Base-by-base conservation (phyloP, 2,888 invertebrate species). In the Troides oblongomaculatus region DNA sequence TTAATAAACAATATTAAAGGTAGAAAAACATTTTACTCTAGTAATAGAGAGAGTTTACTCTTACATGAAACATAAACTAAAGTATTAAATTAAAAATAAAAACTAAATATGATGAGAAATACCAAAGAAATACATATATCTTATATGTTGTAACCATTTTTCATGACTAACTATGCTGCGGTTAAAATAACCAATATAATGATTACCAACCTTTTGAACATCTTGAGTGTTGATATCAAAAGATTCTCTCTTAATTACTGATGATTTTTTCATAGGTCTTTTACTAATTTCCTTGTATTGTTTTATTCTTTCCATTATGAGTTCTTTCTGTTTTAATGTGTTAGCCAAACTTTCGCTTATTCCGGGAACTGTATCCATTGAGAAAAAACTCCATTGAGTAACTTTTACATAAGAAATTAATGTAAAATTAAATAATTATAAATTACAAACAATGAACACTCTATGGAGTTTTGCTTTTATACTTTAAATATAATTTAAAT, bases 271-370 rank as follows among this genome's bases (percentile, higher is more conserved):
- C 72, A 84, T 84, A 36, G 90, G 91, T 74, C 87, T 85, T 78
- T 89, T 92, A 76, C 89, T 91, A 43, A 92, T 90, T 83, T 92
- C 92, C 74, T 92, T 92, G 74, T 92, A 92, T 73, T 91, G 92
- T 76, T 92, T 91, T 77, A 92, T 92, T 74, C 89, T 87, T 77
- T 92, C 92, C 90, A 92, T 90, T 39, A 92, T 74, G 68, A 92
- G 70, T 72, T 92, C 92, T 73, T 92, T 92, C 73, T 92, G 92
- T 77, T 91, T 92, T 25, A 92, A 76, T 18, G 92, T 92, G 73
- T 92, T 92, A 62, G 92, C 92, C 77, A 92, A 82, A 74, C 92
- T 92, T 81, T 91, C 92, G 82, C 92, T 92, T 59, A 92, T 92
- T 72, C 92, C 92, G 78, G 92, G 92, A 78, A 92, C 92, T 92